These are phyloP conservation scores for Gymnocheta viridis DNA, from an alignment of 2,888 invertebrate species.

Conservation along the genomic window DNA sequence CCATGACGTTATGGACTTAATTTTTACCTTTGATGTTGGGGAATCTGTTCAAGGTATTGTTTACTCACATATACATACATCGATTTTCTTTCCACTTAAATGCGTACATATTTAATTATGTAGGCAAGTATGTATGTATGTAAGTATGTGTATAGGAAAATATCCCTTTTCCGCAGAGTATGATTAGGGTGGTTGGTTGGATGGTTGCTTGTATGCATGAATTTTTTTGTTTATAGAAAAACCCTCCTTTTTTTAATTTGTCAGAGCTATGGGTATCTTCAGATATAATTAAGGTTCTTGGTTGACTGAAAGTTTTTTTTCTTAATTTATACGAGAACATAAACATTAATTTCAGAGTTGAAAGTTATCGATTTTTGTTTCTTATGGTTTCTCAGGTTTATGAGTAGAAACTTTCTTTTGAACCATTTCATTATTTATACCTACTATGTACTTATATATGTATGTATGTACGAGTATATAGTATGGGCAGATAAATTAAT, in stretches of 20 bases:
- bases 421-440: background rate
- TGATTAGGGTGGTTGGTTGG: constrained; percentile 51
- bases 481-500: too few species aligned
- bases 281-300: constrained; percentile 48
- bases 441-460: too few species aligned
- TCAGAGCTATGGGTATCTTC: constrained; percentile 43
- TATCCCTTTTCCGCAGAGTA: constrained; percentile 11
- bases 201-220: background rate
- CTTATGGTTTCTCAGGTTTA: background rate
- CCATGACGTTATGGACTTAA: constrained; percentile 37
- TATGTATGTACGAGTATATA: too few species aligned
- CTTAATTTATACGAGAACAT: background rate
- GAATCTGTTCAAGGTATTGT: constrained; percentile 1
- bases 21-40: constrained; percentile 10
- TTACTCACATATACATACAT: background rate
- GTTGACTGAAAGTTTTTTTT: background rate
- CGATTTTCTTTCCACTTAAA: background rate
- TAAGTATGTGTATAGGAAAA: background rate
- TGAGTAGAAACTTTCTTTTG: background rate
- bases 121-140: background rate
- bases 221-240: constrained; percentile 6
- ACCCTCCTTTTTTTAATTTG: constrained; percentile 35
- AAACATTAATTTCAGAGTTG: background rate
- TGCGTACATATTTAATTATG: constrained; percentile 25
- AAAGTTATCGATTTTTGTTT: constrained; percentile 46